Evolutionary conservation across 1,140 invertebrate species (phyloP), one percentile per base, ranked within the genome.

Genomic region (Calephelis nemesis): DNA sequence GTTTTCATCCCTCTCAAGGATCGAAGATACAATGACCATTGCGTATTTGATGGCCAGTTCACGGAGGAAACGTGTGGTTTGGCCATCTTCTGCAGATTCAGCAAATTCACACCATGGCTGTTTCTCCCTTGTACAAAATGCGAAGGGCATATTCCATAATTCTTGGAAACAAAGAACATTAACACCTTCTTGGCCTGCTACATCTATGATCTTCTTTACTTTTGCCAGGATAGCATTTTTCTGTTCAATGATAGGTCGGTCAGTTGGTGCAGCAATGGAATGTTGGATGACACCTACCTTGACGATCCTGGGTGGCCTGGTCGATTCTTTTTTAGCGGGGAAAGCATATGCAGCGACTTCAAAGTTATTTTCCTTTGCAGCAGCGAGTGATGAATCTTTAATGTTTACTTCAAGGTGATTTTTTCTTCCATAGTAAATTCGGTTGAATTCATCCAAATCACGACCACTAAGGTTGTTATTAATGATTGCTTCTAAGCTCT

Each of bases 91-190:
- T 7, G 97, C 98, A 66, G 96, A 95, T 90, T 99, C 99, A 0
- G 98, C 98, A 89, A 99, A 99, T 90, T 99, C 98, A 81, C 95
- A 97, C 98, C 99, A 99, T 0, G 98, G 98, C 69, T 95, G 93
- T 85, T 98, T 98, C 92, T 99, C 99, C 42, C 99, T 92, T 0
- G 99, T 99, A 86, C 98, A 99, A 86, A 99, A 99, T 0, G 97
- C 98, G 93, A 99, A 99, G 0, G 99, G 99, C 98, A 99, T 99
- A 98, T 98, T 96, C 98, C 98, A 99, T 39, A 98, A 95, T 92
- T 99, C 99, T 92, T 99, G 99, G 67, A 99, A 94, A 84, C 98
- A 99, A 13, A 99, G 81, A 54, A 99, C 94, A 83, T 99, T 99
- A 12, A 97, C 98, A 15, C 95, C 95, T 73, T 95, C 95, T 47